A percentile compares a stretch with the other conserved stretches of the same genome.
phyloP scores from a whole-genome alignment of 2,113 vertebrate genomes.

The Nothobranchius kuhntae region DNA sequence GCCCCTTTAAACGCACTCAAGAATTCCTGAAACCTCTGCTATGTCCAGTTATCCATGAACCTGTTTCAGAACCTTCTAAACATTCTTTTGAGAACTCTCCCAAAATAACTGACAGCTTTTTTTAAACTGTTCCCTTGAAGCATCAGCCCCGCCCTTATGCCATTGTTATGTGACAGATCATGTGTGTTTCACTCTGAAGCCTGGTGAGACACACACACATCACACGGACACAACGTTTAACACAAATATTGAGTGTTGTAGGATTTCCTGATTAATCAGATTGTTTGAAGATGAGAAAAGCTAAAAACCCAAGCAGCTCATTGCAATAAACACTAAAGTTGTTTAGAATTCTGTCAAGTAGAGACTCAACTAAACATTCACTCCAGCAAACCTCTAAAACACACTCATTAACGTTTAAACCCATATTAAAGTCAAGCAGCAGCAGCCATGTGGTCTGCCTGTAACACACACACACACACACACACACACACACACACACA shows the following conservation, averaged over 20 bases:
- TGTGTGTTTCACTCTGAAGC: neutral
- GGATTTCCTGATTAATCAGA: neutral
- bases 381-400: neutral
- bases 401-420: neutral
- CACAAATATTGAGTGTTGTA: neutral
- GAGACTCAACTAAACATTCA: neutral
- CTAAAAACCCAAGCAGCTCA: neutral
- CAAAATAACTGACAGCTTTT: neutral
- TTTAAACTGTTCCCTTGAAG: too few relatives aligned
- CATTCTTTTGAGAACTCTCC: neutral
- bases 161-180: neutral
- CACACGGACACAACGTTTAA: neutral
- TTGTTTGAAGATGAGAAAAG: neutral
- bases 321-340: neutral
- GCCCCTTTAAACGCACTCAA: neutral
- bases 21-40: too few relatives aligned
- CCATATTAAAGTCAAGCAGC: neutral
- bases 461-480: neutral
- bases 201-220: neutral
- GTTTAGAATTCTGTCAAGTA: too few relatives aligned
- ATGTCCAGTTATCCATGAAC: neutral
- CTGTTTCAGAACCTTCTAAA: neutral
- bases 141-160: neutral
- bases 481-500: too few relatives aligned
- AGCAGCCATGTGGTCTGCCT: constrained; percentile 26